Evolutionary conservation across 2,888 invertebrate genomes (phyloP).

Genomic region (Eupithecia dodoneata): DNA sequence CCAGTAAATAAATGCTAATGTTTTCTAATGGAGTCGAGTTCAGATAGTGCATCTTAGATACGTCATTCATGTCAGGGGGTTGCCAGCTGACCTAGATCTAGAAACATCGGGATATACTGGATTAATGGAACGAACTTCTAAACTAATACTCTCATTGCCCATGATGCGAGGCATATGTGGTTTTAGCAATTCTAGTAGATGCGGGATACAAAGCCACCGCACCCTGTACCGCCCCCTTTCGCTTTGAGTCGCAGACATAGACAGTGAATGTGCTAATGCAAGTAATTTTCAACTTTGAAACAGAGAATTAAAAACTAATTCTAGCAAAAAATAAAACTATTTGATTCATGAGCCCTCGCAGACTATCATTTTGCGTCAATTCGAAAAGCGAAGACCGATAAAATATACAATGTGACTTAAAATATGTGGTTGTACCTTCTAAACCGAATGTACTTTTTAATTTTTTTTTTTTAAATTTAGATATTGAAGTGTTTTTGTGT

Average conservation of each 20-base stretch:
- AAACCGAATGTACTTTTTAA: too few species aligned
- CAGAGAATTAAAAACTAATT: not conserved
- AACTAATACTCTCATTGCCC: not conserved
- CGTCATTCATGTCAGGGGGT: constrained; percentile 30
- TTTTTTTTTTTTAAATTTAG: not conserved
- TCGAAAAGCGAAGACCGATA: not conserved
- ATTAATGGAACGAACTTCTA: not conserved
- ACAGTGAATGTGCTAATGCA: not conserved
- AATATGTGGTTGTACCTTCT: too few species aligned
- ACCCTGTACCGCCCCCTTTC: not conserved
- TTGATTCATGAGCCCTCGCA: not conserved
- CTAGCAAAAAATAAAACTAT: not conserved
- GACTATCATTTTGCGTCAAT: not conserved
- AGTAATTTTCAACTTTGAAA: constrained; percentile 1
- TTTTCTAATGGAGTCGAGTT: constrained; percentile 20
- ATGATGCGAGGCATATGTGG: not conserved
- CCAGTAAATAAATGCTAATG: constrained; percentile 29
- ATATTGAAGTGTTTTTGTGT: not conserved
- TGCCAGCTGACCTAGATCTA: constrained; percentile 30
- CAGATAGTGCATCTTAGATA: constrained; percentile 21
- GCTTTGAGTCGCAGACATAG: not conserved
- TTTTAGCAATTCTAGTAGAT: not conserved
- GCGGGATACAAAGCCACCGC: not conserved
- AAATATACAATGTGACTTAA: not conserved
- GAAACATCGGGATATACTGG: constrained; percentile 8